A percentile compares a stretch with the other conserved stretches of the same genome.
Evolutionary conservation across 1,140 invertebrate genomes (phyloP).

Genomic region (Neodiprion lecontei): DNA sequence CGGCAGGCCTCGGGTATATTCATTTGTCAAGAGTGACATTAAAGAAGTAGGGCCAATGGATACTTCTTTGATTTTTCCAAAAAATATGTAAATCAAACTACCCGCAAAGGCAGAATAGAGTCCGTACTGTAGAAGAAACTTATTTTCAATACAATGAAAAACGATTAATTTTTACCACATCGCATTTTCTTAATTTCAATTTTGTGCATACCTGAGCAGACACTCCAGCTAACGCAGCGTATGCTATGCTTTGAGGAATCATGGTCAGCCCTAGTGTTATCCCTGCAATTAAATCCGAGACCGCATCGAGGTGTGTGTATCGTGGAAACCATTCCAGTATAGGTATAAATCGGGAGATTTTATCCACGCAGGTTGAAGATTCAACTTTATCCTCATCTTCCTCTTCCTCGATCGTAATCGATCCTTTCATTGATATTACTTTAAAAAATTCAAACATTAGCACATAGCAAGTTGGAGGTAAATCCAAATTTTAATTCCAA

Average conservation of each 20-base stretch:
- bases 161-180: not conserved
- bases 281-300: slow-evolving; percentile 77
- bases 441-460: not conserved
- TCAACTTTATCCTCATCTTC: slow-evolving; percentile 9
- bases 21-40: slow-evolving; percentile 80
- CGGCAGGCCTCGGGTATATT: slow-evolving; percentile 75
- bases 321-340: slow-evolving; percentile 69
- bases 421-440: slow-evolving; percentile 22
- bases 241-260: slow-evolving; percentile 86
- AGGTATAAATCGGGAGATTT: slow-evolving; percentile 52
- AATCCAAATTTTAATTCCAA: too few species aligned
- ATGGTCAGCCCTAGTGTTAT: slow-evolving; percentile 81
- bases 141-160: slow-evolving; percentile 6
- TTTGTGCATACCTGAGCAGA: slow-evolving; percentile 66
- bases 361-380: slow-evolving; percentile 16
- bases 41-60: slow-evolving; percentile 89
- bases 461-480: not conserved
- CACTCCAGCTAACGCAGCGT: slow-evolving; percentile 78
- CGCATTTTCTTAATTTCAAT: not conserved
- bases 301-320: slow-evolving; percentile 66
- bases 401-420: slow-evolving; percentile 18
- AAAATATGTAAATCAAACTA: slow-evolving; percentile 84
- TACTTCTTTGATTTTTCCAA: slow-evolving; percentile 91
- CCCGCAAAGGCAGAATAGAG: slow-evolving; percentile 77
- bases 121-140: slow-evolving; percentile 67